Base-by-base conservation (phyloP, 2,888 invertebrate species). In the Drosophila demipolita region DNA sequence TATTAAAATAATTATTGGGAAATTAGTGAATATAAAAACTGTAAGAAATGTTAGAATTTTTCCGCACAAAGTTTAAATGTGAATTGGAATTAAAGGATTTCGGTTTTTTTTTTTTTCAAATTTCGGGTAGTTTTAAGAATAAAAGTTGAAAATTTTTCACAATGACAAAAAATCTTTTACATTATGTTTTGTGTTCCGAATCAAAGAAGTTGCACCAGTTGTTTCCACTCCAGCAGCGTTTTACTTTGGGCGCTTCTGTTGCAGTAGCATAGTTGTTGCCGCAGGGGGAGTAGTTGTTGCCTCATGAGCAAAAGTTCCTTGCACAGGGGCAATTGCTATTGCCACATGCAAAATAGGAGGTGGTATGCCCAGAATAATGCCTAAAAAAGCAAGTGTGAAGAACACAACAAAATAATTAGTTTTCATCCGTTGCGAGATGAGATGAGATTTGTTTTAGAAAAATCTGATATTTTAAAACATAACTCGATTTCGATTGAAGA, bases 201-300 rank as follows among this genome's bases (percentile, higher is more conserved):
- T 20, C n/a, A 23, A 20, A 12, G 17, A 74, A 20, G 29, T 58
- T 32, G 54, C 74, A 69, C 65, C 68, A 74, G 57, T 74, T 74
- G 61, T 75, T 75, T 11, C 64, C 64, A 20, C 12, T 53, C 64
- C 75, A 75, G 61, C 68, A 75, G 42, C 68, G 65, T 1, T 54
- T 75, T 8, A 55, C 17, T 4, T 23, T 23, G 15, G 35, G 23
- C 5, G 15, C 15, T 35, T 35, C 5, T n/a, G 57, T 40, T 26
- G 55, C 32, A 8, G 29, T 4, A 15, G 40, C 17, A 23, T 9
- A 4, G 42, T 33, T 45, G 42, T 23, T 2, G 42, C 20, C 9
- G 17, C 9, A 3, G 32, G 1, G 4, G 32, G 11, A 38, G 2
- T 3, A 9, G 42, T 23, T 33, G 58, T 58, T 23, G 53, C 17